Base-by-base conservation (phyloP, 1,140 invertebrate species). In the Carcinoscorpius rotundicauda region DNA sequence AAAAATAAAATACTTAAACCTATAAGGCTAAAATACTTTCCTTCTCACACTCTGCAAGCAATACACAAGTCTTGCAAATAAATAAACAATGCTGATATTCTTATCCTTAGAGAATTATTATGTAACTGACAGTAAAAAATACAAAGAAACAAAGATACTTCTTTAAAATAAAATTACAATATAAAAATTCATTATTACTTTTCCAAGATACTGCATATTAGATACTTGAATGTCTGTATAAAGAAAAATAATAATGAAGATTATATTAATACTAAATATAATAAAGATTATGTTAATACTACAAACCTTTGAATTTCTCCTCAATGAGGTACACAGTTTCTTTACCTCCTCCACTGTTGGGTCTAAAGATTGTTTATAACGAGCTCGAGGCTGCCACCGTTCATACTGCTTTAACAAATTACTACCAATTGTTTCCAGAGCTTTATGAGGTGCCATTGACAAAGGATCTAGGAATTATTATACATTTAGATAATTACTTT, bases 301-400 rank as follows among this genome's bases (percentile, higher is more conserved):
- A 65, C 64, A 11, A 66, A 78, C 78, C 73, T 98, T 99, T 0
- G 97, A 95, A 81, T 97, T 98, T 71, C 94, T 82, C n/a, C 97
- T 81, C 61, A 99, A 79, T 6, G 93, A 96, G 49, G 86, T 88
- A 75, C 96, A 98, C 9, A 99, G 79, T 78, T 98, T 98, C 76
- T 97, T 97, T 0, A 99, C 91, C 79, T 99, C 97, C 60, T 99
- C 97, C 4, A 93, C 87, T 6, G 96, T 99, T 5, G 97, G 97
- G 80, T 99, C 97, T 56, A 97, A 82, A 62, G 88, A 91, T 76
- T 94, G 90, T 78, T 98, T 98, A 75, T 97, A 98, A 49, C 93
- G 81, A 3, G 97, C 97, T 62, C 94, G 80, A 5, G 97, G 94
- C 74, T 99, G 97, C 94, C 96, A 98, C 64, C 94, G 62, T 78